Evolutionary conservation across 2,113 vertebrate species (phyloP).

Genomic region (Entosphenus tridentatus): DNA sequence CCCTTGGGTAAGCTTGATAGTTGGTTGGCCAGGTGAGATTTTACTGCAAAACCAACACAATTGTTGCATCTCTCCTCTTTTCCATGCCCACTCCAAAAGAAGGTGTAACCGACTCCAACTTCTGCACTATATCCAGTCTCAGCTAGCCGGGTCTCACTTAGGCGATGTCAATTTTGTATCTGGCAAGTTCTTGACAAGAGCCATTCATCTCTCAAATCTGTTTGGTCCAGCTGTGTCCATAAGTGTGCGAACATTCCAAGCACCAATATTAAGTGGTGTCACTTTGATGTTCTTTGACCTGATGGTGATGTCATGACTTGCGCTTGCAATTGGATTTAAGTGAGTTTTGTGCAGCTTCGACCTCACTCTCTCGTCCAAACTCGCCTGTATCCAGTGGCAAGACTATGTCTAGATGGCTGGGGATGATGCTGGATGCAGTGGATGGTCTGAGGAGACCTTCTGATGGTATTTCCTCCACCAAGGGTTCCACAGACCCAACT

Average conservation of each 20-base stretch:
- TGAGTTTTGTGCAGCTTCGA: too few relatives aligned
- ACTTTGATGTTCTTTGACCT: background rate
- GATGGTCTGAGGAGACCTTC: too few relatives aligned
- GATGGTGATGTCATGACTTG: background rate
- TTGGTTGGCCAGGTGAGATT: background rate
- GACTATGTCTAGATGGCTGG: too few relatives aligned
- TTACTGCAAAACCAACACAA: background rate
- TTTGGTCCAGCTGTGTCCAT: background rate
- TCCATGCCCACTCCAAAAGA: background rate
- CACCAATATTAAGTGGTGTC: background rate
- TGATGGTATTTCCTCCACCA: too few relatives aligned
- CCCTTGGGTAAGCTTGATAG: background rate
- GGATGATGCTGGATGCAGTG: too few relatives aligned
- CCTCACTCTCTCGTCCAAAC: too few relatives aligned
- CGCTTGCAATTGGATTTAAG: too few relatives aligned
- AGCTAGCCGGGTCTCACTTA: background rate
- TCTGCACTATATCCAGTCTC: background rate
- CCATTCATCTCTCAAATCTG: background rate
- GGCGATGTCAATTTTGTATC: background rate
- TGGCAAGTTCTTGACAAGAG: background rate
- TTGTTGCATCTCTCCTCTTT: background rate
- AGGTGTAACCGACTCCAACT: background rate
- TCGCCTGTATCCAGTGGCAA: too few relatives aligned
- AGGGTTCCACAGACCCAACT: too few relatives aligned
- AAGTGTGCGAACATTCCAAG: background rate